Percentiles rank a stretch among this genome's conserved stretches.
Evolutionary conservation across 2,888 invertebrate species (phyloP).

Genomic region (Xestia c-nigrum): DNA sequence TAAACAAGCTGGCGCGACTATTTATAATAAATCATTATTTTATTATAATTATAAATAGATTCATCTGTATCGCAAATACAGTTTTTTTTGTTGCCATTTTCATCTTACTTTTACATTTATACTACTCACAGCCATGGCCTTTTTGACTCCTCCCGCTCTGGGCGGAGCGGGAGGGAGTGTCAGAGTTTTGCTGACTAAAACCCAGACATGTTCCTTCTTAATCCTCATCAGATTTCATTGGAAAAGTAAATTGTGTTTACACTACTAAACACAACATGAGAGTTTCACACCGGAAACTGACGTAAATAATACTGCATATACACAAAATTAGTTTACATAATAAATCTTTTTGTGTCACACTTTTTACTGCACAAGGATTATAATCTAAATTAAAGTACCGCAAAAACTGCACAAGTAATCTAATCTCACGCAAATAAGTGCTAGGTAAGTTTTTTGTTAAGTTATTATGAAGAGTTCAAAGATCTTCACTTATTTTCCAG

Average conservation of each 20-base stretch:
- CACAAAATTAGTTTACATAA: neutral
- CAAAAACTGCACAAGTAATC: constrained; percentile 29
- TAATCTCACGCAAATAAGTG: constrained; percentile 13
- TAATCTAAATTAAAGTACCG: constrained; percentile 27
- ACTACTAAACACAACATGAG: neutral
- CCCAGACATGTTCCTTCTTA: neutral
- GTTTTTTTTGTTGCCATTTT: neutral
- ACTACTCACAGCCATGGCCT: neutral
- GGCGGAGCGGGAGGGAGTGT: too few relatives aligned
- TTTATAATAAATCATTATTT: neutral
- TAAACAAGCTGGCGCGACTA: neutral
- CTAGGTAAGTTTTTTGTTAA: constrained; percentile 1
- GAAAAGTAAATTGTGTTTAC: neutral
- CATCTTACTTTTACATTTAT: neutral
- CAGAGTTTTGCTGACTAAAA: too few relatives aligned
- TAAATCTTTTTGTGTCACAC: neutral
- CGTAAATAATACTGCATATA: neutral
- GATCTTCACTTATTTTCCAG: constrained; percentile 28
- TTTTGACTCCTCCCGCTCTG: too few relatives aligned
- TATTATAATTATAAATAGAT: neutral
- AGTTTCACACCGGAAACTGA: neutral
- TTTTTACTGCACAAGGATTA: neutral
- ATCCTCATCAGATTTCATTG: neutral
- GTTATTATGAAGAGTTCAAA: constrained; percentile 29
- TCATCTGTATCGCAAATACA: neutral